phyloP scores from a whole-genome alignment of 1,140 invertebrate species.

The Uloborus diversus region DNA sequence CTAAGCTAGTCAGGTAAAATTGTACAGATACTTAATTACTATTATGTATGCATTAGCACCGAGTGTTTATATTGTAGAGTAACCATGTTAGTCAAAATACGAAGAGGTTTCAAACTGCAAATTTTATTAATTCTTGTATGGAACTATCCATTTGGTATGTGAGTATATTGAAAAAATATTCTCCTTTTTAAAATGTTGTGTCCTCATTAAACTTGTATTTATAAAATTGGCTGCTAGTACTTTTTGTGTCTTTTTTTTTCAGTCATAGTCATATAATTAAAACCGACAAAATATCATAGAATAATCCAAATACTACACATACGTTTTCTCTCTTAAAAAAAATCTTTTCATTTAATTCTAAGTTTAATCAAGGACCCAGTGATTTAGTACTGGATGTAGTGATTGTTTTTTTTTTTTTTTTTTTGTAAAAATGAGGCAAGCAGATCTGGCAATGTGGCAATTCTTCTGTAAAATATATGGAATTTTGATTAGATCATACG shows the following conservation, averaged over 20 bases:
- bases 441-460: too few species aligned
- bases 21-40: conserved; percentile 16
- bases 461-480: too few species aligned
- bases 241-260: conserved; percentile 8
- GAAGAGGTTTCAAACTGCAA: background rate
- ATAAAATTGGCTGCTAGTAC: background rate
- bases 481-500: too few species aligned
- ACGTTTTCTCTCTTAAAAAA: too few species aligned
- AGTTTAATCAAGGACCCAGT: too few species aligned
- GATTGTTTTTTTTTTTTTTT: too few species aligned
- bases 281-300: too few species aligned
- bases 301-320: too few species aligned
- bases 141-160: conserved; percentile 24
- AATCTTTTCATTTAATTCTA: too few species aligned
- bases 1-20: conserved; percentile 22
- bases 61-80: conserved; percentile 3
- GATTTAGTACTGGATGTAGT: too few species aligned
- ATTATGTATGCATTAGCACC: conserved; percentile 4
- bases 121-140: conserved; percentile 9
- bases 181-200: conserved; percentile 5
- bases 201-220: conserved; percentile 31
- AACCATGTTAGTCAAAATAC: conserved; percentile 13
- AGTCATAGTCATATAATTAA: background rate
- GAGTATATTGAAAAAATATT: conserved; percentile 16
- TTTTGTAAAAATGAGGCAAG: too few species aligned